A percentile compares a stretch with the other conserved stretches of the same genome.
These are phyloP conservation scores for Augiades crinisus DNA, from an alignment of 2,888 invertebrate species.

Conservation along the genomic window DNA sequence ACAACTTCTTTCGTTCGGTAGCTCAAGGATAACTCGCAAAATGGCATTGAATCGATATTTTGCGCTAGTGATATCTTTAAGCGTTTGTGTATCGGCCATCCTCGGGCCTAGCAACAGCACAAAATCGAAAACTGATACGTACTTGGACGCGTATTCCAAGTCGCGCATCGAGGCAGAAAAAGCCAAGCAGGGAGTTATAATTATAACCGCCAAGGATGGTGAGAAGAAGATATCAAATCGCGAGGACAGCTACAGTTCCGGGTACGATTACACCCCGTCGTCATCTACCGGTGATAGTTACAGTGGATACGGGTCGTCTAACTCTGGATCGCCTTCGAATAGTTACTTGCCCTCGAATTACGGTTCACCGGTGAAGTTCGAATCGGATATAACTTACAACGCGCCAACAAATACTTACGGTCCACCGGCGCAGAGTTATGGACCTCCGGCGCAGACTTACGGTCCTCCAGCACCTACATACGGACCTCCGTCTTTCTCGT, in stretches of 20 bases:
- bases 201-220: conserved; percentile 72
- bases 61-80: conserved; percentile 48
- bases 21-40: conserved; percentile 46
- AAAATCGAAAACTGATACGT: conserved; percentile 79
- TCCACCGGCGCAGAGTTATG: conserved; percentile 61
- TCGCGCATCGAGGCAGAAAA: conserved; percentile 74
- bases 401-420: conserved; percentile 63
- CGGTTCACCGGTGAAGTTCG: conserved; percentile 54
- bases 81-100: conserved; percentile 60
- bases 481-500: conserved; percentile 62
- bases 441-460: conserved; percentile 57
- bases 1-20: conserved; percentile 61
- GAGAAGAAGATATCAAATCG: conserved; percentile 72
- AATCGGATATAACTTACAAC: conserved; percentile 57
- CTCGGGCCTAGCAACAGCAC: conserved; percentile 60
- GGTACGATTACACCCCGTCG: conserved; percentile 69
- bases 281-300: conserved; percentile 56
- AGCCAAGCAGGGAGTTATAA: conserved; percentile 67
- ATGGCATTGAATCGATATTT: conserved; percentile 54
- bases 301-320: conserved; percentile 51
- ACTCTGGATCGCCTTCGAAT: conserved; percentile 40
- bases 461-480: conserved; percentile 65
- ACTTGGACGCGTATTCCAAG: conserved; percentile 84
- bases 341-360: conserved; percentile 53
- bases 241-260: conserved; percentile 65